Conservation (phyloP, 2,888 invertebrate genomes). For the Brachypterus glaber region DNA sequence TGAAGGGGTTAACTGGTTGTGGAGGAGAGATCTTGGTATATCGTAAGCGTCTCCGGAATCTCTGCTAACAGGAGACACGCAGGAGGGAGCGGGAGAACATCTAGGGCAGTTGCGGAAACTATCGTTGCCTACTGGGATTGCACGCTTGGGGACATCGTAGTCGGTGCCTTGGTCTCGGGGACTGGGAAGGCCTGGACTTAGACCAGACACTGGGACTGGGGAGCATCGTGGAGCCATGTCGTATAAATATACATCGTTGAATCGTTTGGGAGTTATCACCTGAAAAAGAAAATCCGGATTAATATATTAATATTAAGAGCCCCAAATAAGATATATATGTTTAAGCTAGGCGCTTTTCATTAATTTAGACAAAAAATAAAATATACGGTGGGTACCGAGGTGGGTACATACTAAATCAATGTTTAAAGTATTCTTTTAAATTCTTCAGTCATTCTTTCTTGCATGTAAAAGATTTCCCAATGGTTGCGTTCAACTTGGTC, state of each 20-base stretch:
- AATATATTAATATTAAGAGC: no score
- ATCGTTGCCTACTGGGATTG: conserved; percentile 48
- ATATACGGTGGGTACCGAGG: no score
- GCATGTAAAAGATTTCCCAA: no score
- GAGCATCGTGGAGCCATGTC: conserved; percentile 48
- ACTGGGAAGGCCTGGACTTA: conserved; percentile 34
- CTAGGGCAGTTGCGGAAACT: conserved; percentile 46
- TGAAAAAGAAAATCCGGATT: conserved; percentile 39
- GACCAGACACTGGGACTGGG: conserved; percentile 29
- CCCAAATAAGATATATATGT: no score
- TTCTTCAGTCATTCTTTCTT: no score
- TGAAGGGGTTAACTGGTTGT: conserved; percentile 50
- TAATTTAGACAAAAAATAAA: conserved; percentile 6
- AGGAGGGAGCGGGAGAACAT: conserved; percentile 44
- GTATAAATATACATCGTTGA: conserved; percentile 64
- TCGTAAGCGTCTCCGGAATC: conserved; percentile 51
- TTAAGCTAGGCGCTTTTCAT: conserved; percentile 4
- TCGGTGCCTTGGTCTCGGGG: conserved; percentile 22
- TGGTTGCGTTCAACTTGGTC: no score
- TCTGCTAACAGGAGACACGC: conserved; percentile 36
- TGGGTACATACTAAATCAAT: no score
- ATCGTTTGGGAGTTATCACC: conserved; percentile 62
- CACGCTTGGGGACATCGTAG: conserved; percentile 56
- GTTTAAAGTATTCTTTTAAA: no score
- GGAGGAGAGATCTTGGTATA: conserved; percentile 47